Evolutionary conservation across 1,140 invertebrate genomes (phyloP).

Genomic region (Nomia melanderi): DNA sequence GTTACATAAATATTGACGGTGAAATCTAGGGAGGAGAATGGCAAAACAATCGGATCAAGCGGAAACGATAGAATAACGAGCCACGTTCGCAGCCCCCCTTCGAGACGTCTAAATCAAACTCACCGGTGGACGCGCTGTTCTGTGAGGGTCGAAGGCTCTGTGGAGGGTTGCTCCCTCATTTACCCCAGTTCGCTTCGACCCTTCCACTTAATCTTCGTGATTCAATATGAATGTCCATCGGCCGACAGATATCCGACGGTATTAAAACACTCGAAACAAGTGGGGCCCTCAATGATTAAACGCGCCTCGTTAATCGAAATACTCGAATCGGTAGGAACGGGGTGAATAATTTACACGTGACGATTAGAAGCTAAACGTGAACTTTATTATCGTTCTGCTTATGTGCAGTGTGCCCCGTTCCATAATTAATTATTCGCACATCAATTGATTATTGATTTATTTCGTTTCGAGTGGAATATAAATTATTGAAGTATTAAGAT

Average conservation of each 20-base stretch:
- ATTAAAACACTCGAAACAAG: not conserved
- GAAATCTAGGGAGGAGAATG: no score
- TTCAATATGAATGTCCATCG: slow-evolving; percentile 21
- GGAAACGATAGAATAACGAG: not conserved
- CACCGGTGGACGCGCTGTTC: not conserved
- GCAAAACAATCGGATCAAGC: not conserved
- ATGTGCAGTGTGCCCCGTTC: slow-evolving; percentile 3
- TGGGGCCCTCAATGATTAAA: slow-evolving; percentile 19
- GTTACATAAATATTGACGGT: no score
- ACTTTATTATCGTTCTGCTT: slow-evolving; percentile 30
- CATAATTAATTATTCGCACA: slow-evolving; percentile 35
- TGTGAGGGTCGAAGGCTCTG: not conserved
- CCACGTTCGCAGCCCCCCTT: no score
- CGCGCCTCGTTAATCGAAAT: slow-evolving; percentile 15
- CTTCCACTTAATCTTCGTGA: slow-evolving; percentile 17
- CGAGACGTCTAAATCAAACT: slow-evolving; percentile 11
- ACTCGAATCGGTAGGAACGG: not conserved
- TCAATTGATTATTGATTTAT: not conserved
- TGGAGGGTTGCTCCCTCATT: slow-evolving; percentile 4
- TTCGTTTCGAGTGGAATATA: no score
- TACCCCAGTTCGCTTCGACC: not conserved
- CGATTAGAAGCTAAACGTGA: not conserved
- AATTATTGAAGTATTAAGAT: no score
- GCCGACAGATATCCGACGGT: slow-evolving; percentile 3
- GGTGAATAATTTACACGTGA: slow-evolving; percentile 18